Conservation (phyloP, 2,797 vertebrate genomes). For the Sylvia borin region DNA sequence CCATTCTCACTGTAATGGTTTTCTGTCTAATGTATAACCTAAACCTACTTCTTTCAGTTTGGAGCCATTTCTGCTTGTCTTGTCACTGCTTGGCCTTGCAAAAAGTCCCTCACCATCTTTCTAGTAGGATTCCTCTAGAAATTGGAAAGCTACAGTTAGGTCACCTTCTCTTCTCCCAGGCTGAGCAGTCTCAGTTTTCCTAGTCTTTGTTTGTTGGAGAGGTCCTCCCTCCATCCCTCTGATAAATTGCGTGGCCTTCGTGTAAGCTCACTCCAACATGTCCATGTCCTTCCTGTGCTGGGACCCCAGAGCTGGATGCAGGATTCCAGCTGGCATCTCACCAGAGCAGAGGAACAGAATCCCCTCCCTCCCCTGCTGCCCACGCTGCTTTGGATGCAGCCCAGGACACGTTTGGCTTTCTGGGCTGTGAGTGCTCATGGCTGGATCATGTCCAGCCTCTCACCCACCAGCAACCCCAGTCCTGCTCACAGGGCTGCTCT, state of each 20-base stretch:
- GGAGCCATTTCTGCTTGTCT: background rate
- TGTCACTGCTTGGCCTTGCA: background rate
- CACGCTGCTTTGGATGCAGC: background rate
- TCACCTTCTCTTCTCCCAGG: background rate
- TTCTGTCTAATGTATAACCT: background rate
- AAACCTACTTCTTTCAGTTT: background rate
- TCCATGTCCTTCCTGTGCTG: background rate
- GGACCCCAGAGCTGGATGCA: background rate
- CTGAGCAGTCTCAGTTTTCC: background rate
- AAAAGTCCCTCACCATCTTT: background rate
- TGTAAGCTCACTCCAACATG: rapidly evolving
- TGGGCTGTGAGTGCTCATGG: rapidly evolving
- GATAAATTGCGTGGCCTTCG: rapidly evolving
- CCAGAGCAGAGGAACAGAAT: background rate
- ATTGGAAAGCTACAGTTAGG: background rate
- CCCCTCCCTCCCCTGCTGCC: background rate
- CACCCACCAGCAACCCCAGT: rapidly evolving
- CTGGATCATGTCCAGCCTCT: background rate
- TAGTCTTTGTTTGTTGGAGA: background rate
- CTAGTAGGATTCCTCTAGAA: background rate
- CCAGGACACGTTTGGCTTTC: rapidly evolving
- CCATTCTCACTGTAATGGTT: background rate
- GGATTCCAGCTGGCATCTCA: background rate
- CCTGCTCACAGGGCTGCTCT: background rate
- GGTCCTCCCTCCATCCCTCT: background rate